These are phyloP conservation scores for Corythornis cristatus DNA, from an alignment of 2,113 vertebrate species.

Conservation along the genomic window DNA sequence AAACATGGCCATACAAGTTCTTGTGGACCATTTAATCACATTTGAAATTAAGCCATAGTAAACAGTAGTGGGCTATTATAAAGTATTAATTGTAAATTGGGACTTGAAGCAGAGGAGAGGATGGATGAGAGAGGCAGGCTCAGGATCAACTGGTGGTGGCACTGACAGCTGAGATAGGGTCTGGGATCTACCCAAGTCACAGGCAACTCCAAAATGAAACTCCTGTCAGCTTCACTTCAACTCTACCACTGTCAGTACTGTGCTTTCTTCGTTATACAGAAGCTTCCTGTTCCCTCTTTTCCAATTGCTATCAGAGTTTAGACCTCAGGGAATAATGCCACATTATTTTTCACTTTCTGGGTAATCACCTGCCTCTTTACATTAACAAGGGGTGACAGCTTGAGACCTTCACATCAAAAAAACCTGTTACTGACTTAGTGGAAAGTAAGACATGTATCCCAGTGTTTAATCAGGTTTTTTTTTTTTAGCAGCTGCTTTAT, in stretches of 20 bases:
- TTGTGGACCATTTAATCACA: background rate
- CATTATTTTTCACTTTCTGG: constrained; percentile 39
- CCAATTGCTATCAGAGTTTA: background rate
- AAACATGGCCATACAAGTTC: background rate
- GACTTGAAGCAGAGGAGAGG: background rate
- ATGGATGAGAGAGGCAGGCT: background rate
- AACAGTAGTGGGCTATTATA: background rate
- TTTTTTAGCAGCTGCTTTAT: background rate
- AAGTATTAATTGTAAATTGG: background rate
- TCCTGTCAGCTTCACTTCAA: constrained; percentile 16
- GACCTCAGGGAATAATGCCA: constrained; percentile 36
- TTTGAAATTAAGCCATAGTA: background rate
- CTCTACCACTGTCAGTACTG: background rate
- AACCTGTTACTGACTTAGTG: background rate
- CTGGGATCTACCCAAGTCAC: background rate
- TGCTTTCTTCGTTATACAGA: background rate
- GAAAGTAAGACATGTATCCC: background rate
- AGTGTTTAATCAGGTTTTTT: background rate
- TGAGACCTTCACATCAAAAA: background rate
- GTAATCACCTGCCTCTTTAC: constrained; percentile 57
- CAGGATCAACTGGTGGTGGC: background rate
- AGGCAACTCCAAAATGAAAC: background rate
- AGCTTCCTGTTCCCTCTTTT: background rate
- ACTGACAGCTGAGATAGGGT: background rate
- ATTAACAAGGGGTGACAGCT: background rate